Percentiles rank a stretch among this genome's conserved stretches.
Evolutionary conservation across 2,888 invertebrate genomes (phyloP).

Genomic region (Drosophila niveifrons): DNA sequence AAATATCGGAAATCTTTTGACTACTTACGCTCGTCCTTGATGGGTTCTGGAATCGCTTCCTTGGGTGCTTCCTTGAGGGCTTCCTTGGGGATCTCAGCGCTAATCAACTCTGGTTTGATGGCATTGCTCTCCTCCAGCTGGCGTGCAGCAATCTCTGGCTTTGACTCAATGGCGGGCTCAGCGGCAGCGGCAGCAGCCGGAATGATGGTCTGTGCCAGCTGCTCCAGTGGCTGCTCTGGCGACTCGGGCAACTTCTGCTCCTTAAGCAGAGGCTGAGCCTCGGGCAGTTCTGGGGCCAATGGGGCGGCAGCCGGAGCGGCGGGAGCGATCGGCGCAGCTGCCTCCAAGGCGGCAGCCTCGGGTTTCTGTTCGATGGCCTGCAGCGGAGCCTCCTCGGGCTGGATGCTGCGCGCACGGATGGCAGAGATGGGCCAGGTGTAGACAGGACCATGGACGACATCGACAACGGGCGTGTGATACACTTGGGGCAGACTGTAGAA

Average conservation of each 20-base stretch:
- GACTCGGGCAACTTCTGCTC: constrained; percentile 42
- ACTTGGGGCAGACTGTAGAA: constrained; percentile 79
- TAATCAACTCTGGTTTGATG: constrained; percentile 62
- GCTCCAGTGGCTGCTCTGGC: constrained; percentile 47
- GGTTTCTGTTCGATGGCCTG: constrained; percentile 38
- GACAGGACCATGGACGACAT: constrained; percentile 79
- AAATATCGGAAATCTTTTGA: not conserved
- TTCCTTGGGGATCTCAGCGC: constrained; percentile 36
- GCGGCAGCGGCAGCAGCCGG: constrained; percentile 38
- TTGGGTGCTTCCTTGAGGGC: constrained; percentile 45
- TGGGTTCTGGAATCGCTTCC: constrained; percentile 47
- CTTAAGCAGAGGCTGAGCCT: constrained; percentile 44
- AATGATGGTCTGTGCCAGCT: constrained; percentile 42
- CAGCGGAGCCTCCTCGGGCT: constrained; percentile 48
- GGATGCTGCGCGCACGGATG: constrained; percentile 81
- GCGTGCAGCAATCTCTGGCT: constrained; percentile 67
- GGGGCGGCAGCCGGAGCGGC: not conserved
- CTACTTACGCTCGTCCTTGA: constrained; percentile 61
- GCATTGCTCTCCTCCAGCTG: constrained; percentile 74
- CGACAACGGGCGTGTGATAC: constrained; percentile 79
- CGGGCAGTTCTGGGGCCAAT: constrained; percentile 17
- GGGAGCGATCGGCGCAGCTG: constrained; percentile 5
- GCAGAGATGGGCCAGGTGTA: constrained; percentile 73
- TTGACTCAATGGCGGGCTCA: constrained; percentile 58
- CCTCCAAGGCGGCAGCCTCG: constrained; percentile 29